Evolutionary conservation across 2,797 vertebrate genomes (phyloP).

Genomic region (Malacoraja senta): DNA sequence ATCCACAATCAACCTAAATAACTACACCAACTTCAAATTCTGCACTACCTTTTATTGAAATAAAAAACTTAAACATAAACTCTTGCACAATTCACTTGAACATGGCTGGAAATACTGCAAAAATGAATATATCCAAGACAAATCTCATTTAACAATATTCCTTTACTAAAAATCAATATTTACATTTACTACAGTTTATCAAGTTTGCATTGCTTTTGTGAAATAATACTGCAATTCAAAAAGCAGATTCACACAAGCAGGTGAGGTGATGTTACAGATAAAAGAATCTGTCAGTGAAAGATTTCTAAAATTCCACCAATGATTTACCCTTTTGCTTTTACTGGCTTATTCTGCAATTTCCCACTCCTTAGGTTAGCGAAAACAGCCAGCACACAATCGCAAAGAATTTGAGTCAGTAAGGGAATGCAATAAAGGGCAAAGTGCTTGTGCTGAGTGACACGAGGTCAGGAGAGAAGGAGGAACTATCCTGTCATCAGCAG

Average conservation of each 20-base stretch:
- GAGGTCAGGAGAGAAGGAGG: slow-evolving; percentile 50
- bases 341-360: not conserved
- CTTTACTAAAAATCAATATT: no score
- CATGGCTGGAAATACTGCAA: not conserved
- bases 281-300: not conserved
- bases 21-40: not conserved
- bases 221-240: not conserved
- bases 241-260: slow-evolving; percentile 26
- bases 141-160: not conserved
- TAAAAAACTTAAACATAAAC: not conserved
- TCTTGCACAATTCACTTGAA: not conserved
- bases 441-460: slow-evolving; percentile 55
- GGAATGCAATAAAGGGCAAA: slow-evolving; percentile 50
- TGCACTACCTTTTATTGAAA: not conserved
- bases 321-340: not conserved
- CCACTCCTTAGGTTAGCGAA: slow-evolving; percentile 27
- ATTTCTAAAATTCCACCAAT: slow-evolving; percentile 23
- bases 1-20: not conserved
- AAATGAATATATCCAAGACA: not conserved
- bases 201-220: not conserved
- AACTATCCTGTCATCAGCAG: slow-evolving; percentile 68
- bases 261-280: not conserved
- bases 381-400: not conserved
- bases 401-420: slow-evolving; percentile 47
- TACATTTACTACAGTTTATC: not conserved